Conservation (phyloP, 2,797 vertebrate species). For the Megaceryle alcyon region DNA sequence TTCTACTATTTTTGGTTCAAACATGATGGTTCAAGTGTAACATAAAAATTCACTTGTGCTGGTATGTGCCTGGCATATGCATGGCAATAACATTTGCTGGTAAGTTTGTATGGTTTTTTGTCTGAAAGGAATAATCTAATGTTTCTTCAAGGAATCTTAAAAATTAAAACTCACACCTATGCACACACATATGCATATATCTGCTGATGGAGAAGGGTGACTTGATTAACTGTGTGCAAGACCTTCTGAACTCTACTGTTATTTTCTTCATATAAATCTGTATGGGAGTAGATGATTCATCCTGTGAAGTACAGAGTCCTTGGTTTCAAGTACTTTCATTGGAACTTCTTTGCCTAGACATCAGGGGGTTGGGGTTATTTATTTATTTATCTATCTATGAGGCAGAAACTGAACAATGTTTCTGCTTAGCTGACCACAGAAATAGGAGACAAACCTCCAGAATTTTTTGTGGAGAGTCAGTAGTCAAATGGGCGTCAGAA, state of each 20-base stretch:
- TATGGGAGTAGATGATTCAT: not conserved
- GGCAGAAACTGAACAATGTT: constrained; percentile 2
- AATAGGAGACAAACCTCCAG: not conserved
- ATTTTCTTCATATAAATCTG: not conserved
- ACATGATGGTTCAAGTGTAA: not conserved
- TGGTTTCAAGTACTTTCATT: not conserved
- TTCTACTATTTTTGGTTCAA: constrained; percentile 38
- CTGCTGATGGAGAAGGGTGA: not conserved
- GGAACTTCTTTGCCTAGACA: not conserved
- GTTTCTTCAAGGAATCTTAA: not conserved
- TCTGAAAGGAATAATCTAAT: not conserved
- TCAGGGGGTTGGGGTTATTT: not conserved
- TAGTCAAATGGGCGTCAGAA: not conserved
- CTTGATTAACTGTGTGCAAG: not conserved
- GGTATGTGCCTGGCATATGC: not conserved
- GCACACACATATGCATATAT: not conserved
- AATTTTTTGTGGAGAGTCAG: not conserved
- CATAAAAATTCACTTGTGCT: not conserved
- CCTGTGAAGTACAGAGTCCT: not conserved
- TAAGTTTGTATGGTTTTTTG: not conserved
- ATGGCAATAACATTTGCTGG: not conserved
- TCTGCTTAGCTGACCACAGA: not conserved
- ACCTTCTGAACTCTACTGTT: not conserved
- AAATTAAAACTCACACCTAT: not conserved
- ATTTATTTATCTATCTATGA: not conserved